phyloP scores from a whole-genome alignment of 2,888 invertebrate genomes.

The Darwinula stevensoni region DNA sequence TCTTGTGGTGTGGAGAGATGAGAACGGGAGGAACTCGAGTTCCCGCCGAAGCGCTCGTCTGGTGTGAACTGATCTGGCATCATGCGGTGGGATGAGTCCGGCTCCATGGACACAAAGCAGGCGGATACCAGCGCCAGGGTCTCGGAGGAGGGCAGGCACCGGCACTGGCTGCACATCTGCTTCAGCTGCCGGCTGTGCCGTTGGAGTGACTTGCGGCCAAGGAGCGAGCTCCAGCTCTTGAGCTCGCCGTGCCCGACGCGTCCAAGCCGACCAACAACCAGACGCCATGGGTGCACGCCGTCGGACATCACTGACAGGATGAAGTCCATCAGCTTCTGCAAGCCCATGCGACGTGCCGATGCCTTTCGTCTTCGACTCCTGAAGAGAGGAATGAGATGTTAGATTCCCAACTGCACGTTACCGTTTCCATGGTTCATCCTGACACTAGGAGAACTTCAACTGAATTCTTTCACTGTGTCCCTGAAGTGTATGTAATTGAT shows the following conservation, averaged over 20 bases:
- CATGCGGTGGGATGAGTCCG: conserved; percentile 52
- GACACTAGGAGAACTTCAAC: not conserved
- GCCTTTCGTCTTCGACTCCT: conserved; percentile 32
- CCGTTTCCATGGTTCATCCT: not conserved
- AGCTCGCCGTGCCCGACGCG: conserved; percentile 92
- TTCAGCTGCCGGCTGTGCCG: conserved; percentile 61
- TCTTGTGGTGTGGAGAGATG: conserved; percentile 83
- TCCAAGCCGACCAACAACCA: conserved; percentile 85
- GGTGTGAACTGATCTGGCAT: conserved; percentile 87
- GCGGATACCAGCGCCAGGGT: conserved; percentile 82
- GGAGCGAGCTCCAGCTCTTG: conserved; percentile 81
- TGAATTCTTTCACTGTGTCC: not conserved
- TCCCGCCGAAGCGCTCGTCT: conserved; percentile 56
- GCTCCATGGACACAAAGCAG: conserved; percentile 86
- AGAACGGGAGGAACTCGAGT: no score
- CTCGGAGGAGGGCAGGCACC: conserved; percentile 42
- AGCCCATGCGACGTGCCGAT: conserved; percentile 56
- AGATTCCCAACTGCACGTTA: not conserved
- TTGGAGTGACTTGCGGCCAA: conserved; percentile 64
- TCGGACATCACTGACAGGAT: conserved; percentile 78
- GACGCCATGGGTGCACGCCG: conserved; percentile 72
- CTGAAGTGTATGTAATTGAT: no score
- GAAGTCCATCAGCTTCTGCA: conserved; percentile 88
- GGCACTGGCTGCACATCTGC: conserved; percentile 69
- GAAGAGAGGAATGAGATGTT: no score